These are phyloP conservation scores for Eupithecia centaureata DNA, from an alignment of 2,888 invertebrate species.

Conservation along the genomic window DNA sequence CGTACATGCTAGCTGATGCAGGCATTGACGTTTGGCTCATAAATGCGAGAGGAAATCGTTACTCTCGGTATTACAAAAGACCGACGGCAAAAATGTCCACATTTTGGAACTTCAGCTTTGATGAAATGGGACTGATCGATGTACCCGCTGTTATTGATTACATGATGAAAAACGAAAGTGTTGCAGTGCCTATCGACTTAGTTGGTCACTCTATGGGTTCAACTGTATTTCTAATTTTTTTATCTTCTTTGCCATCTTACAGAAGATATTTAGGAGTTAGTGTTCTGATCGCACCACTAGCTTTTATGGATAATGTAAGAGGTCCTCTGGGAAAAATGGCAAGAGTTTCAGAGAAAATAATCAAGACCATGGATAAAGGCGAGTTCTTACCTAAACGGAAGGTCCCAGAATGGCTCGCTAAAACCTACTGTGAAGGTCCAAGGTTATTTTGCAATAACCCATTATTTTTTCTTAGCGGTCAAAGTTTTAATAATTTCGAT, in stretches of 20 bases:
- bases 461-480: constrained; percentile 62
- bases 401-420: constrained; percentile 56
- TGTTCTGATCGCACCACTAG: constrained; percentile 65
- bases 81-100: constrained; percentile 47
- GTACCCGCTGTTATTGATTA: constrained; percentile 65
- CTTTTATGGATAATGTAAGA: constrained; percentile 58
- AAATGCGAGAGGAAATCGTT: constrained; percentile 74
- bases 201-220: constrained; percentile 74
- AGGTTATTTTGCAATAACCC: constrained; percentile 63
- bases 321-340: constrained; percentile 59
- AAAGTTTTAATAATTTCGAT: constrained; percentile 46
- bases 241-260: constrained; percentile 60
- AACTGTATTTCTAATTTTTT: constrained; percentile 62
- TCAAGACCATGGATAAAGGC: constrained; percentile 54
- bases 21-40: constrained; percentile 86
- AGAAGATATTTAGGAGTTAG: constrained; percentile 64
- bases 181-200: constrained; percentile 56
- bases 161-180: constrained; percentile 54
- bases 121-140: constrained; percentile 70
- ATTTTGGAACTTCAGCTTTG: constrained; percentile 69
- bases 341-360: constrained; percentile 49
- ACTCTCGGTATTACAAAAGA: constrained; percentile 61
- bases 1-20: constrained; percentile 79
- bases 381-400: constrained; percentile 62
- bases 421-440: constrained; percentile 58